These are phyloP conservation scores for Isaurus tuberculatus DNA, from an alignment of 92 coral and sea anemone species.

Conservation along the genomic window DNA sequence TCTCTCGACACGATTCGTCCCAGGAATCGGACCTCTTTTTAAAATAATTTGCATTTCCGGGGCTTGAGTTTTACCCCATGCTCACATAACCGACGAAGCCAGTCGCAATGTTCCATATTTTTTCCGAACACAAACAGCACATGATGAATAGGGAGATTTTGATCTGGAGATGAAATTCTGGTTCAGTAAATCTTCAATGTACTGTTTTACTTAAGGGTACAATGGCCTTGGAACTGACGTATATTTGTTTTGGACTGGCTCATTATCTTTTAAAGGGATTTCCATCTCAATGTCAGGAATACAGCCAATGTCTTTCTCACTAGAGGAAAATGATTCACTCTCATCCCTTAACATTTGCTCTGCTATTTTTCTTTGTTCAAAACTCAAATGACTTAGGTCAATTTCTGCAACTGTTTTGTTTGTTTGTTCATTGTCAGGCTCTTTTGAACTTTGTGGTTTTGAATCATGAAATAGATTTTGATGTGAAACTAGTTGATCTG, in stretches of 20 bases:
- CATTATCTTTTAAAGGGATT: slow-evolving; percentile 41
- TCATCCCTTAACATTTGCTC: slow-evolving; percentile 49
- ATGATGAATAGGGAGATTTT: no score
- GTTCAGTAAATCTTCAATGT: slow-evolving; percentile 27
- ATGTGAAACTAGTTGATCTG: slow-evolving; percentile 21
- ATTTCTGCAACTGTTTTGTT: slow-evolving; percentile 19
- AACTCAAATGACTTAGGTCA: slow-evolving; percentile 24
- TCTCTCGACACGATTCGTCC: slow-evolving; percentile 34
- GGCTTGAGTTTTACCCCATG: slow-evolving; percentile 41
- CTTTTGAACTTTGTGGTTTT: slow-evolving; percentile 15
- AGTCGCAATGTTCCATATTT: slow-evolving; percentile 34
- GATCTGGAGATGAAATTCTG: slow-evolving; percentile 33
- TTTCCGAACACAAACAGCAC: no score
- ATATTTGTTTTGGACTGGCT: slow-evolving; percentile 42
- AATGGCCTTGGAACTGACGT: slow-evolving; percentile 3
- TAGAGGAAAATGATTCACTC: slow-evolving; percentile 51
- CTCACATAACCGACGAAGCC: slow-evolving; percentile 41
- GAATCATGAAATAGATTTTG: no score
- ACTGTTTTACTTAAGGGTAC: slow-evolving; percentile 41
- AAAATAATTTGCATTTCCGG: no score
- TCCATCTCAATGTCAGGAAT: slow-evolving; percentile 50
- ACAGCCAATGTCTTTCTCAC: slow-evolving; percentile 61
- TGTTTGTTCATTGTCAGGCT: slow-evolving; percentile 1
- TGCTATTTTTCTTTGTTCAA: slow-evolving; percentile 7
- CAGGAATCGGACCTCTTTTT: slow-evolving; percentile 20